Conservation (phyloP, 2,888 invertebrate species). For the Lutraria lutraria region DNA sequence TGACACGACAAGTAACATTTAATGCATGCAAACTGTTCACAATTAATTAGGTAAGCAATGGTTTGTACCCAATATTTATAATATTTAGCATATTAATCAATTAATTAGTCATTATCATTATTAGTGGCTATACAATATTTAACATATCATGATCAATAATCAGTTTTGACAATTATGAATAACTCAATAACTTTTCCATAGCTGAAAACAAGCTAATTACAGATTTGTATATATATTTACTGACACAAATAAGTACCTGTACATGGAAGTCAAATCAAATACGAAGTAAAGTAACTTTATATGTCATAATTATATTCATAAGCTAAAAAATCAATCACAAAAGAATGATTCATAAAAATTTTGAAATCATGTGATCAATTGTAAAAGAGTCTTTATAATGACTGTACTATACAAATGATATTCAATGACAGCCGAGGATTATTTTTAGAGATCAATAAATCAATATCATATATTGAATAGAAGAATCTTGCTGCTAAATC, state of each 20-base stretch:
- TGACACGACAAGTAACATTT: background rate
- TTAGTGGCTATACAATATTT: background rate
- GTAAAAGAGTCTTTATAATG: background rate
- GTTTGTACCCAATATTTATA: background rate
- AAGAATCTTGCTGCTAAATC: background rate
- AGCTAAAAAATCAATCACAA: too few relatives aligned
- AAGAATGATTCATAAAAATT: background rate
- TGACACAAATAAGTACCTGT: too few relatives aligned
- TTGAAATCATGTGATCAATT: background rate
- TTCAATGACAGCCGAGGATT: background rate
- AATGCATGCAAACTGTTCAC: background rate
- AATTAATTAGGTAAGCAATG: background rate
- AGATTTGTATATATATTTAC: too few relatives aligned
- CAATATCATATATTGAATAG: slow-evolving; percentile 6
- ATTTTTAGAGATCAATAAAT: background rate
- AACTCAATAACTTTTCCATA: too few relatives aligned
- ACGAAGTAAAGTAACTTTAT: too few relatives aligned
- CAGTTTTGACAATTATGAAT: too few relatives aligned
- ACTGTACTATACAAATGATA: too few relatives aligned
- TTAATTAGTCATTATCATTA: background rate
- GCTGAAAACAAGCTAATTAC: too few relatives aligned
- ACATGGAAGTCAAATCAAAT: too few relatives aligned
- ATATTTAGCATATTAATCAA: slow-evolving; percentile 5
- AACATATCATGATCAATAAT: too few relatives aligned
- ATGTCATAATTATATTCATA: too few relatives aligned